Conservation (phyloP, 2,113 vertebrate genomes). For the Peromyscus californicus region DNA sequence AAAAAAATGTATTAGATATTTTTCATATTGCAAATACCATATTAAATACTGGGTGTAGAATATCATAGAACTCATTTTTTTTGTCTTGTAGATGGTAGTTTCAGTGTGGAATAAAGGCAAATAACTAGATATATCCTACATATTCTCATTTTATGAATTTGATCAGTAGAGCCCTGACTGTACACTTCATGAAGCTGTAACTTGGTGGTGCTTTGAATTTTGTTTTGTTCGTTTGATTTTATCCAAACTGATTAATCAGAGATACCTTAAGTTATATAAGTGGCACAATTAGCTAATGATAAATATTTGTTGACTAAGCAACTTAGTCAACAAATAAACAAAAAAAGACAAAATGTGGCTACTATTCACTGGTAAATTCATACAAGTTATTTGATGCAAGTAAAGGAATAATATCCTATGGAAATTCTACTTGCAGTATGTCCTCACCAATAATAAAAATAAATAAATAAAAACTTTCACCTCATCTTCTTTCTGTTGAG, state of each 20-base stretch:
- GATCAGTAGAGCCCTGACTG: neutral
- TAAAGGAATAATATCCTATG: neutral
- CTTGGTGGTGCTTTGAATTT: neutral
- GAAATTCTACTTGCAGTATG: neutral
- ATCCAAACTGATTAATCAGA: neutral
- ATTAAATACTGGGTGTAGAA: neutral
- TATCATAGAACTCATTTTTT: neutral
- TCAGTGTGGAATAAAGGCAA: neutral
- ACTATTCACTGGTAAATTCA: neutral
- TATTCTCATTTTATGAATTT: conserved; percentile 19
- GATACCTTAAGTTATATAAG: neutral
- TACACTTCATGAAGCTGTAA: neutral
- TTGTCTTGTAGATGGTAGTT: neutral
- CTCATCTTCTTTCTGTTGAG: neutral
- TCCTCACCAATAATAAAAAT: neutral
- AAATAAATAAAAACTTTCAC: neutral
- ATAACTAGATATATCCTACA: neutral
- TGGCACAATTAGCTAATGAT: neutral
- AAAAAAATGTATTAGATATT: conserved; percentile 35
- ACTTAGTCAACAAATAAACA: neutral
- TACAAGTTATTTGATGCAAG: neutral
- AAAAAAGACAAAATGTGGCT: neutral
- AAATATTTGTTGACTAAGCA: neutral
- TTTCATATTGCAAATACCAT: neutral
- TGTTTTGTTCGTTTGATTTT: neutral